These are phyloP conservation scores for Pempheris klunzingeri DNA, from an alignment of 2,797 vertebrate species.

Conservation along the genomic window DNA sequence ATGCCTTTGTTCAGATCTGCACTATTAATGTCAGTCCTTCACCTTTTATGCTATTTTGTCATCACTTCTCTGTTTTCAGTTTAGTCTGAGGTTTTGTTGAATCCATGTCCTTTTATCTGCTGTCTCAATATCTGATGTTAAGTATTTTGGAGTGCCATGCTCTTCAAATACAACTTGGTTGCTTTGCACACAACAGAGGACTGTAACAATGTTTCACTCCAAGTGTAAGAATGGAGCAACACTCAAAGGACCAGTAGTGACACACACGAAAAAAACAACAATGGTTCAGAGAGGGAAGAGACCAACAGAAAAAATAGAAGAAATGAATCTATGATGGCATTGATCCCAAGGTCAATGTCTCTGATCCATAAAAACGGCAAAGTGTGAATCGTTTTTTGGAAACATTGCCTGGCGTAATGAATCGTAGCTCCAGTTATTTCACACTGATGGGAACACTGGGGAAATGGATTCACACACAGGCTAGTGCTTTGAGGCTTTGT, in stretches of 20 bases:
- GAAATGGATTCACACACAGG: slow-evolving; percentile 40
- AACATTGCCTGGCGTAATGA: slow-evolving; percentile 32
- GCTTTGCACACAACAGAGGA: not conserved
- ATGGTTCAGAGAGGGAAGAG: not conserved
- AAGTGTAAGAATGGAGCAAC: slow-evolving; percentile 5
- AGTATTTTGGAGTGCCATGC: not conserved
- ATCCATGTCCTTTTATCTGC: not conserved
- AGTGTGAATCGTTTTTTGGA: slow-evolving; percentile 40
- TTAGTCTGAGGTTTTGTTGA: not conserved
- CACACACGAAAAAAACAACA: not conserved
- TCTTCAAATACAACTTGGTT: not conserved
- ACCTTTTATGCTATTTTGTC: not conserved
- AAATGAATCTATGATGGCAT: not conserved
- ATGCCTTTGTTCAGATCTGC: not conserved
- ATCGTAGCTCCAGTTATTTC: slow-evolving; percentile 37
- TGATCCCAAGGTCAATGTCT: slow-evolving; percentile 18
- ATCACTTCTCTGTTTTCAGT: not conserved
- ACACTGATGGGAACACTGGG: slow-evolving; percentile 59
- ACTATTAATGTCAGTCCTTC: not conserved
- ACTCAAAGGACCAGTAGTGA: not conserved
- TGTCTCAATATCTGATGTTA: not conserved
- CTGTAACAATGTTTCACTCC: too few relatives aligned
- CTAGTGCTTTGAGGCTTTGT: slow-evolving; percentile 24
- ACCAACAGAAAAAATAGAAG: not conserved
- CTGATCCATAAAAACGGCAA: slow-evolving; percentile 25